A percentile compares a stretch with the other conserved stretches of the same genome.
Evolutionary conservation across 2,797 vertebrate species (phyloP).

Genomic region (Sciurus vulgaris): DNA sequence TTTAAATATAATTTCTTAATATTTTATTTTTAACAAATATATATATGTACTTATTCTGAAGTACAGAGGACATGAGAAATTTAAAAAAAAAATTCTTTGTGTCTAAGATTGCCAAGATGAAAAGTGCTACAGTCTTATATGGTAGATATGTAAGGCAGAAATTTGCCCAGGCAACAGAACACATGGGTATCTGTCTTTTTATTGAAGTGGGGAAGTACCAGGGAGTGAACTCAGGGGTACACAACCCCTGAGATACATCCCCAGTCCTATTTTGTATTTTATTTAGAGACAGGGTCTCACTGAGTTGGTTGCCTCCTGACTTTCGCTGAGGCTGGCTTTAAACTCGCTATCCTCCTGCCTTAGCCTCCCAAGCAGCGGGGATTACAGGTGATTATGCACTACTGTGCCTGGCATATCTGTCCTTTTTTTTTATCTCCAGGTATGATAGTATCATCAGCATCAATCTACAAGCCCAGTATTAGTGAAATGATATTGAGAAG

Average conservation of each 20-base stretch:
- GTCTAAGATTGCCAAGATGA: not conserved
- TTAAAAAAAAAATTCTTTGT: not conserved
- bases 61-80: not conserved
- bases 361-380: no score
- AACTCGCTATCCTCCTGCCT: no score
- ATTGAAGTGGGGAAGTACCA: no score
- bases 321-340: no score
- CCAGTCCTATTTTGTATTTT: no score
- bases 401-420: no score
- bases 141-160: not conserved
- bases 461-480: not conserved
- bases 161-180: not conserved
- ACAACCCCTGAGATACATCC: no score
- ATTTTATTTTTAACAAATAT: not conserved
- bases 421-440: not conserved
- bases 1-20: not conserved
- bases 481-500: not conserved
- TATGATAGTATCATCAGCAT: not conserved
- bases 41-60: not conserved
- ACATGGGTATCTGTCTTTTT: accelerated
- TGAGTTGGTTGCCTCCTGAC: no score
- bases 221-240: no score
- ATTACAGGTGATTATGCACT: no score
- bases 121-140: not conserved
- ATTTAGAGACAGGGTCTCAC: no score